A percentile compares a stretch with the other conserved stretches of the same genome.
Conservation (phyloP, 2,888 invertebrate genomes). For the Hydriomena furcata region DNA sequence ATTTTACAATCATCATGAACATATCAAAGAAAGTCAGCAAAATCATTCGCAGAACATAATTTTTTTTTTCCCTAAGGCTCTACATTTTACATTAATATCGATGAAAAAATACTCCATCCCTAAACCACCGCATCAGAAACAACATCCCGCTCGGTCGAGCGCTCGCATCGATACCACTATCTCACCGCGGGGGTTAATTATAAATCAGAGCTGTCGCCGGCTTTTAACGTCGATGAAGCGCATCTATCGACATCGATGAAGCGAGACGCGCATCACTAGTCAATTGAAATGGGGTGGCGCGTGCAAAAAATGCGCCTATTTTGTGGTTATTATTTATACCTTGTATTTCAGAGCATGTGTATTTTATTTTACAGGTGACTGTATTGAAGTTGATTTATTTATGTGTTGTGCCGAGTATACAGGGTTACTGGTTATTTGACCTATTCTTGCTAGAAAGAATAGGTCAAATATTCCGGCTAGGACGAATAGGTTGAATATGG, state of each 20-base stretch:
- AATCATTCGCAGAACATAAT: no score
- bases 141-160: constrained; percentile 17
- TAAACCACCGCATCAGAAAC: constrained; percentile 17
- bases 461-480: no score
- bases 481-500: no score
- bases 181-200: constrained; percentile 39
- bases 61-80: neutral
- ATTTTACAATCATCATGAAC: no score
- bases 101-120: constrained; percentile 7
- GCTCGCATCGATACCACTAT: constrained; percentile 29
- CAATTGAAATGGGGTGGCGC: constrained; percentile 14
- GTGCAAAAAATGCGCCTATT: constrained; percentile 15
- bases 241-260: constrained; percentile 18
- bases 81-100: constrained; percentile 3
- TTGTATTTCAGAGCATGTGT: constrained; percentile 1
- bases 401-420: neutral
- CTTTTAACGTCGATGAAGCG: constrained; percentile 24
- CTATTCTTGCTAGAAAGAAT: no score
- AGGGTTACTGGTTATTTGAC: no score
- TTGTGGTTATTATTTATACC: constrained; percentile 13
- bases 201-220: constrained; percentile 37
- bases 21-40: no score
- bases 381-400: constrained; percentile 1
- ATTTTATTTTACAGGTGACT: constrained; percentile 1
- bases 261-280: constrained; percentile 19